A percentile compares a stretch with the other conserved stretches of the same genome.
Evolutionary conservation across 2,888 invertebrate species (phyloP).

Genomic region (Mesoligia furuncula): DNA sequence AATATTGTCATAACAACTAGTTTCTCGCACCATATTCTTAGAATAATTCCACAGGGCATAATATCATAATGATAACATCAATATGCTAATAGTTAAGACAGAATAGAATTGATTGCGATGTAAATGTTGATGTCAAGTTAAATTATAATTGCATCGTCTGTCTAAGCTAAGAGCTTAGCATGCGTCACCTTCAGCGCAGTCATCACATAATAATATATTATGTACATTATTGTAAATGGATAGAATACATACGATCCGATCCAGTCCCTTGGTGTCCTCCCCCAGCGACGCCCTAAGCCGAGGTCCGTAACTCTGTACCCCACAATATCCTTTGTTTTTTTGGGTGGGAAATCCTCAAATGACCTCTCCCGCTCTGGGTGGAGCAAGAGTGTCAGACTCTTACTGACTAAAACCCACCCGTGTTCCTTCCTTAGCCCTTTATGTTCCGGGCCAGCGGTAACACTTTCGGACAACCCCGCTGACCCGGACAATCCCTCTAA

Average conservation of each 20-base stretch:
- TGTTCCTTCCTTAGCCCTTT: no score
- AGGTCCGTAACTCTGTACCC: neutral
- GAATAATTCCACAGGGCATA: constrained; percentile 26
- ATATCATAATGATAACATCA: constrained; percentile 41
- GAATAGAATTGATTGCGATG: constrained; percentile 46
- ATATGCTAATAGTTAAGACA: constrained; percentile 40
- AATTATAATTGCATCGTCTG: constrained; percentile 41
- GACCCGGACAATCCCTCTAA: no score
- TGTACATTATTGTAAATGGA: neutral
- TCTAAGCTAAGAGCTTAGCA: neutral
- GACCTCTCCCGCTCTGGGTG: no score
- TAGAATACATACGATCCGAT: neutral
- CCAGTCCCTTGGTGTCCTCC: neutral
- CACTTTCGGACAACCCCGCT: no score
- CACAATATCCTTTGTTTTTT: no score
- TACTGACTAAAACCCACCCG: no score
- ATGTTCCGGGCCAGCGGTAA: no score
- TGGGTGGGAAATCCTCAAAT: no score
- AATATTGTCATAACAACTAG: constrained; percentile 9
- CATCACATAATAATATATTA: neutral
- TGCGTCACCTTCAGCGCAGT: constrained; percentile 24
- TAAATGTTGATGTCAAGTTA: constrained; percentile 46
- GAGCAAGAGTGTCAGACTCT: no score
- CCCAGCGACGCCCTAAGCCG: neutral
- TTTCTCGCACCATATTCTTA: neutral